Evolutionary conservation across 2,113 vertebrate genomes (phyloP).

Genomic region (Tamias sibiricus): DNA sequence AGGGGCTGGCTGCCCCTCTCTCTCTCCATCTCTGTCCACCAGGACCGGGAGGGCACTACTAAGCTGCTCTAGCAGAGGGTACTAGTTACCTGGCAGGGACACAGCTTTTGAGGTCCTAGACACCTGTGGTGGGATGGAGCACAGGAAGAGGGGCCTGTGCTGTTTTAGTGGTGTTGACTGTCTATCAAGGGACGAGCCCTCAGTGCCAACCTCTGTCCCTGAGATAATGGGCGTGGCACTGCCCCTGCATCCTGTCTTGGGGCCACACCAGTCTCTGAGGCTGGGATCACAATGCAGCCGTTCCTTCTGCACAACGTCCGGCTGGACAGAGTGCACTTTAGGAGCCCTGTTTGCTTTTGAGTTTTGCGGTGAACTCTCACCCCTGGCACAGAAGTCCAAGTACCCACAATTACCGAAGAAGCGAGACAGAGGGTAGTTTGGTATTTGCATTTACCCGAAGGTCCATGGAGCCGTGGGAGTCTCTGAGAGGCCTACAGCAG

Average conservation of each 20-base stretch:
- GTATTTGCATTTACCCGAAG: background rate
- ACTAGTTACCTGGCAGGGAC: background rate
- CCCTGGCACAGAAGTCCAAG: background rate
- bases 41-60: fast-evolving
- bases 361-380: background rate
- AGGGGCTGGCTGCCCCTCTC: background rate
- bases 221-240: background rate
- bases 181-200: background rate
- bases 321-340: background rate
- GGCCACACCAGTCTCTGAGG: background rate
- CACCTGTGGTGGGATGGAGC: background rate
- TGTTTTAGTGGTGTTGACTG: background rate
- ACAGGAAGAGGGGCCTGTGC: background rate
- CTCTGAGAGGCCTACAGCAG: background rate
- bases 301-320: background rate
- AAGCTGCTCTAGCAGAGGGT: background rate
- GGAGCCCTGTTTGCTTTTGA: background rate
- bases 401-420: background rate
- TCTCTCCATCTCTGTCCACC: background rate
- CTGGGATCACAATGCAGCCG: background rate
- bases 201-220: background rate
- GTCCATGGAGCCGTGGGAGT: background rate
- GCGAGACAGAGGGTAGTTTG: background rate
- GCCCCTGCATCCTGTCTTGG: background rate
- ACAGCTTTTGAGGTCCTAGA: background rate